These are phyloP conservation scores for Ormyrus labotus DNA, from an alignment of 2,888 invertebrate genomes.

Conservation along the genomic window DNA sequence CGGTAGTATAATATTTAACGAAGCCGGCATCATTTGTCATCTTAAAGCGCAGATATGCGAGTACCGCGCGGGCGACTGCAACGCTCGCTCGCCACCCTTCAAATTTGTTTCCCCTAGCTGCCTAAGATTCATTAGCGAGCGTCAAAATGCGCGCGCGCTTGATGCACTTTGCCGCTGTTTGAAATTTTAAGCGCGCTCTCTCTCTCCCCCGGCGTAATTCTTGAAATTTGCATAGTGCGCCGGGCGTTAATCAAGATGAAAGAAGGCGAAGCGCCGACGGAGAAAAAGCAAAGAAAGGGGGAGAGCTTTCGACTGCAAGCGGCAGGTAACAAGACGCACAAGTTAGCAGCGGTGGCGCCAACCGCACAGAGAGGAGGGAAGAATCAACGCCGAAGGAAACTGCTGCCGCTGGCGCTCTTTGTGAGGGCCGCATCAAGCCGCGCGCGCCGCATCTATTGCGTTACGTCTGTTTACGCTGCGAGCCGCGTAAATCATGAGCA, in stretches of 20 bases:
- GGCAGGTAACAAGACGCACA: background rate
- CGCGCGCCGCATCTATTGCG: background rate
- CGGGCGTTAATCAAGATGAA: slow-evolving; percentile 54
- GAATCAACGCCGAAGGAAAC: slow-evolving; percentile 41
- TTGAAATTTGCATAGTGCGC: slow-evolving; percentile 46
- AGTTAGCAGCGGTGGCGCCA: background rate
- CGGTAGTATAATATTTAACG: background rate
- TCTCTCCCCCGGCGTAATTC: slow-evolving; percentile 29
- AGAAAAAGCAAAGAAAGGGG: background rate
- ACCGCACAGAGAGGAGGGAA: slow-evolving; percentile 21
- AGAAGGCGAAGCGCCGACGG: slow-evolving; percentile 22
- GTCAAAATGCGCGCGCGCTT: slow-evolving; percentile 37
- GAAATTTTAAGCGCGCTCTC: slow-evolving; percentile 40
- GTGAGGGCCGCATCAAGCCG: background rate
- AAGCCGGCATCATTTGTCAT: slow-evolving; percentile 46
- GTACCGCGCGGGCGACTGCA: slow-evolving; percentile 2
- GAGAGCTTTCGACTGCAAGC: slow-evolving; percentile 15
- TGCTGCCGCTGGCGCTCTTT: slow-evolving; percentile 5
- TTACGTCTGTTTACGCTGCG: slow-evolving; percentile 38
- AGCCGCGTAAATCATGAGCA: slow-evolving; percentile 42
- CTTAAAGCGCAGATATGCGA: slow-evolving; percentile 32
- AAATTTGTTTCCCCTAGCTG: slow-evolving; percentile 42
- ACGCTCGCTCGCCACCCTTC: slow-evolving; percentile 4
- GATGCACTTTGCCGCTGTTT: slow-evolving; percentile 31
- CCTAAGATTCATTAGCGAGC: slow-evolving; percentile 52